phyloP scores from a whole-genome alignment of 2,888 invertebrate genomes.

The Steinernema hermaphroditum region DNA sequence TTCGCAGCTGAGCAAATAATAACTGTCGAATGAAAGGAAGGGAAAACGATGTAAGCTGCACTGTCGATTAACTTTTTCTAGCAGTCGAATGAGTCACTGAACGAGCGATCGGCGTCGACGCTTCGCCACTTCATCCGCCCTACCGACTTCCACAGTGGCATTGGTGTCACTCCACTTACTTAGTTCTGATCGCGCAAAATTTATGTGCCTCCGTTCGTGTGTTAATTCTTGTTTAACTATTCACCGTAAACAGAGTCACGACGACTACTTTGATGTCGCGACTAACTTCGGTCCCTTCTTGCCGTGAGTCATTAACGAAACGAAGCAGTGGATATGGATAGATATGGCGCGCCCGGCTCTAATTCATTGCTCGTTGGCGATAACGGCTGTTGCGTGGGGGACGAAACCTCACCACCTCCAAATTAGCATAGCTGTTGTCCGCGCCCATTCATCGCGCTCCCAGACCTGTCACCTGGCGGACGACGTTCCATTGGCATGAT shows the following conservation, averaged over 20 bases:
- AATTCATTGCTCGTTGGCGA: constrained; percentile 5
- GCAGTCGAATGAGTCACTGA: constrained; percentile 15
- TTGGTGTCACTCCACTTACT: constrained; percentile 7
- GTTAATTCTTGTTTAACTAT: constrained; percentile 19
- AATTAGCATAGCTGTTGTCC: constrained; percentile 26
- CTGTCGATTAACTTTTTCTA: constrained; percentile 29
- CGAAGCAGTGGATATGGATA: neutral
- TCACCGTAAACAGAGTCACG: constrained; percentile 27
- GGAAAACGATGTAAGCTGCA: constrained; percentile 30
- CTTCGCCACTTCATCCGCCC: constrained; percentile 21
- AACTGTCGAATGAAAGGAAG: constrained; percentile 29
- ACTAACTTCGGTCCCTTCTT: neutral
- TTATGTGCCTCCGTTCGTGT: constrained; percentile 17
- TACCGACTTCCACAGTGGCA: constrained; percentile 14
- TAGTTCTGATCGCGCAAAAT: constrained; percentile 19
- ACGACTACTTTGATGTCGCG: neutral
- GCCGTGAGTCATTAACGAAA: constrained; percentile 17
- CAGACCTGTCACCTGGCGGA: constrained; percentile 19
- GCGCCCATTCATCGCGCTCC: constrained; percentile 23
- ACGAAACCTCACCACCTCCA: neutral
- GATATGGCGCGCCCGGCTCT: neutral
- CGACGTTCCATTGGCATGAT: constrained; percentile 10
- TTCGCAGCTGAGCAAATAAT: constrained; percentile 29
- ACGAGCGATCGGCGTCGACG: neutral
- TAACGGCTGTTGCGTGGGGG: constrained; percentile 1